Evolutionary conservation across 1,140 invertebrate genomes (phyloP).

Genomic region (Pachypeltis micranthus): DNA sequence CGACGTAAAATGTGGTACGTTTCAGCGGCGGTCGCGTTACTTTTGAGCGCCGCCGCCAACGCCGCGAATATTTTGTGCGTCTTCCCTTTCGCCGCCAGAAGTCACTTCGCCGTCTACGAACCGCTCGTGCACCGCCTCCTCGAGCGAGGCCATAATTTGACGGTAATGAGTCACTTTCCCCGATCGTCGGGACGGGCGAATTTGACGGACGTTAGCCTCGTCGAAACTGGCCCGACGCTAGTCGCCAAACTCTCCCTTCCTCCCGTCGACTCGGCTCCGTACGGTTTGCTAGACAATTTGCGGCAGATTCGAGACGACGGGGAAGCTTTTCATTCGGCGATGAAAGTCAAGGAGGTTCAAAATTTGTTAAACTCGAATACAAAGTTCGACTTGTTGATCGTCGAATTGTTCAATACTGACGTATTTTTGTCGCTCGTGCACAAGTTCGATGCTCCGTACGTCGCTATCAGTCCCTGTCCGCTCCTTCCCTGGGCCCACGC

Average conservation of each 20-base stretch:
- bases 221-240: background rate
- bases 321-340: constrained; percentile 6
- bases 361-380: constrained; percentile 36
- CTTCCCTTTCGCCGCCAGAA: constrained; percentile 30
- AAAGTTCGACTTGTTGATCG: constrained; percentile 31
- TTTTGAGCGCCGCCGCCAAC: too few species aligned
- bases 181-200: constrained; percentile 37
- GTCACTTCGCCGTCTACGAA: constrained; percentile 34
- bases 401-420: constrained; percentile 28
- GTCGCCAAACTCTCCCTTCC: constrained; percentile 8
- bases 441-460: constrained; percentile 44
- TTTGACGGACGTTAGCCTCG: constrained; percentile 37
- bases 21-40: too few species aligned
- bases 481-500: constrained; percentile 46
- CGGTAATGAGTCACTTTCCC: constrained; percentile 35
- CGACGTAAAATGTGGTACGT: too few species aligned
- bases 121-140: constrained; percentile 30
- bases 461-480: constrained; percentile 42
- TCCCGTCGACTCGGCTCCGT: background rate
- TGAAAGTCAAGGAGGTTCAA: constrained; percentile 33
- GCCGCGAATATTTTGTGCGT: constrained; percentile 29
- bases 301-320: background rate
- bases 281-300: background rate
- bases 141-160: constrained; percentile 30
- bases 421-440: constrained; percentile 26